Conservation (phyloP, 2,797 vertebrate species). For the Spondyliosoma cantharus region DNA sequence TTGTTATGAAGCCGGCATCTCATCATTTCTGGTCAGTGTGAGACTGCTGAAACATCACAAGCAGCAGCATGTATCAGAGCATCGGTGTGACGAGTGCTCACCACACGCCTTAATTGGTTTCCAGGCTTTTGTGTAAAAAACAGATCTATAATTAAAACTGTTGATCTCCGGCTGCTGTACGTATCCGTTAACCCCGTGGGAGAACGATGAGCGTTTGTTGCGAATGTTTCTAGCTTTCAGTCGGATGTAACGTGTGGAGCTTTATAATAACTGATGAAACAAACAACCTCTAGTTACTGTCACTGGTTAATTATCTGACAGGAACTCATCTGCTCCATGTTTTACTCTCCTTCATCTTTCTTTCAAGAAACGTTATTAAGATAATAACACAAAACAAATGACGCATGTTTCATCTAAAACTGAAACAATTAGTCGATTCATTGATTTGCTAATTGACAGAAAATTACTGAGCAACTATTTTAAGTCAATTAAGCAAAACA, state of each 20-base stretch:
- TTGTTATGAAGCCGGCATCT: slow-evolving; percentile 6
- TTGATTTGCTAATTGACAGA: background rate
- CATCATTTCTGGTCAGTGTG: slow-evolving; percentile 38
- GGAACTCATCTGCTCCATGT: background rate
- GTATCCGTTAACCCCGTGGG: slow-evolving; percentile 50
- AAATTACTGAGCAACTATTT: background rate
- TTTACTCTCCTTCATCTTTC: background rate
- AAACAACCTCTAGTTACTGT: background rate
- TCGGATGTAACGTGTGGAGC: background rate
- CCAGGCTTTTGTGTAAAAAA: slow-evolving; percentile 41
- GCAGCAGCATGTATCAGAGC: slow-evolving; percentile 27
- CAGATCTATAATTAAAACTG: slow-evolving; percentile 64
- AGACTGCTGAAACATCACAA: slow-evolving; percentile 25
- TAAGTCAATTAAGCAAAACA: background rate
- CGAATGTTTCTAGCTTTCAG: slow-evolving; percentile 8
- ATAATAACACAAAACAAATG: background rate
- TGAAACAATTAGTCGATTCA: background rate
- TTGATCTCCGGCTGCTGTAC: slow-evolving; percentile 49
- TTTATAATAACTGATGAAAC: background rate
- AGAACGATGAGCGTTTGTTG: slow-evolving; percentile 34
- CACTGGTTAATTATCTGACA: background rate
- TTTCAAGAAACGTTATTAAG: background rate
- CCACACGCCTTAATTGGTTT: slow-evolving; percentile 63
- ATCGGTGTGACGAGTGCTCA: slow-evolving; percentile 14
- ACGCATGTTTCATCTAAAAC: background rate